Evolutionary conservation across 2,797 vertebrate species (phyloP), one percentile per base, ranked within the genome.

Genomic region (Dallia pectoralis): DNA sequence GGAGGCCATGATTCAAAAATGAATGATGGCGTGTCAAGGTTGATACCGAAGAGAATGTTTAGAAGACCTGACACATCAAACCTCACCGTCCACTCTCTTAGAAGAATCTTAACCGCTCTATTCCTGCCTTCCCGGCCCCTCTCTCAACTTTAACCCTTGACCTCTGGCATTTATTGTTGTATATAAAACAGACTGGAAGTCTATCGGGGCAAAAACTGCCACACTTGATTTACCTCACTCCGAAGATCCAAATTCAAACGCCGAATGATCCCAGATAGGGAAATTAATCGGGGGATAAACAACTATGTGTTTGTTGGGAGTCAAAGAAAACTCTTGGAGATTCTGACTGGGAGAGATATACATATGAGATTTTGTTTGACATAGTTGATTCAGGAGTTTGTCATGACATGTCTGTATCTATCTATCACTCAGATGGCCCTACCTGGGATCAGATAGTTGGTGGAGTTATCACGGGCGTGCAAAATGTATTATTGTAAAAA

Each of bases 111-210:
- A 70, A 62, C 56, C 44, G 76, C 87, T 92, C 53, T 59, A 59
- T 59, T 14, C 25, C 11, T 59, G 93, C 92, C 91, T 91, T 91
- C 79, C 89, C 94, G 92, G 83, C 93, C 93, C 86, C 84, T 70
- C 82, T 90, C 81, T 95, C 92, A 95, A 95, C 95, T 95, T 93
- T 94, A 92, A 94, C 93, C 94, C 93, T 84, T 92, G 92, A 93
- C 93, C 93, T 91, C 82, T 85, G 87, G 87, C 88, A 93, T 93
- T 91, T 89, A 91, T 92, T 90, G 92, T 82, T 90, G 85, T 92
- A 94, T 93, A 94, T 94, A 95, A 93, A 93, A 91, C 87, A 88
- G 91, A 93, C 87, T 44, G 88, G 92, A 91, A 89, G 91, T 91
- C 92, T 93, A 91, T 82, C 81, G 88, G 82, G 80, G 87, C 53